Evolutionary conservation across 2,113 vertebrate species (phyloP).

Genomic region (Willisornis vidua): DNA sequence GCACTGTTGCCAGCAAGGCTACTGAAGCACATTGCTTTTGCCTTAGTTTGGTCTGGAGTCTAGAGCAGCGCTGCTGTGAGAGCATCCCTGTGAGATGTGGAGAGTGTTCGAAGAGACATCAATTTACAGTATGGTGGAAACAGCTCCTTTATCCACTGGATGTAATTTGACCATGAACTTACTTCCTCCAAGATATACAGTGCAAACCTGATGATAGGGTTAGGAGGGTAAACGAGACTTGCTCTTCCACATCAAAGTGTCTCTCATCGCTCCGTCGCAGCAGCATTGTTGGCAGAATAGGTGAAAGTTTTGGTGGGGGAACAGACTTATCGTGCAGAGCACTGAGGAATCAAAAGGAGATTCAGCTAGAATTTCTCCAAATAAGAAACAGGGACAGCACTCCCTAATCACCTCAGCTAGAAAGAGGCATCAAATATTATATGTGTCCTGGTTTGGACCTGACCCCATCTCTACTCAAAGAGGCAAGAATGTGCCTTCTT

Average conservation of each 20-base stretch:
- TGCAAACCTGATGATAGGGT: not conserved
- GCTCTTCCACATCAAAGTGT: not conserved
- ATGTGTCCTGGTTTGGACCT: not conserved
- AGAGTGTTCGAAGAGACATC: not conserved
- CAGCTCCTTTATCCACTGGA: fast-evolving
- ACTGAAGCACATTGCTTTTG: not conserved
- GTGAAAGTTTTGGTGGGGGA: not conserved
- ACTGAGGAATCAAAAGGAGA: not conserved
- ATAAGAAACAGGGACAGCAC: not conserved
- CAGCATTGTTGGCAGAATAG: not conserved
- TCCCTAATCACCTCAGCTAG: not conserved
- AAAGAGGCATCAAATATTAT: not conserved
- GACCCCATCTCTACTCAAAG: not conserved
- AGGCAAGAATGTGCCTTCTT: not conserved
- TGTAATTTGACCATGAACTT: not conserved
- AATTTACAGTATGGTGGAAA: not conserved
- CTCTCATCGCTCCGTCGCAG: not conserved
- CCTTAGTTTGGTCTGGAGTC: not conserved
- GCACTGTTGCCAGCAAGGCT: not conserved
- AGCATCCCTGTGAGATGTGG: not conserved
- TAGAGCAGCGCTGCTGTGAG: not conserved
- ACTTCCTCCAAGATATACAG: not conserved
- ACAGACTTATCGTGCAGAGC: not conserved
- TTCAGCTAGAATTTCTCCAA: not conserved
- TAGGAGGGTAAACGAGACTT: not conserved